phyloP scores from a whole-genome alignment of 1,140 invertebrate genomes.

The Drosophila nebulosa region DNA sequence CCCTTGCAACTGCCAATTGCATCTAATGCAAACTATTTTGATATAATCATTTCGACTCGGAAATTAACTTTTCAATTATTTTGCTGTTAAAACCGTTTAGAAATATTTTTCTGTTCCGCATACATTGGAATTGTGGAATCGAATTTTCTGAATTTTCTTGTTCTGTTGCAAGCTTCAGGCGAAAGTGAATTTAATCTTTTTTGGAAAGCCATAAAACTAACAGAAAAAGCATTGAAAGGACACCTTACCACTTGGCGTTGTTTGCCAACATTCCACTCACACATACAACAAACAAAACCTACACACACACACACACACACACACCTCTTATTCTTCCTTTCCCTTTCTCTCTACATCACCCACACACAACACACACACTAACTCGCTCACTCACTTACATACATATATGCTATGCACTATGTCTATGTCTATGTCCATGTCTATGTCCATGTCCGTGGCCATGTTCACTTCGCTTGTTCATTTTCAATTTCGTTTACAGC shows the following conservation, averaged over 20 bases:
- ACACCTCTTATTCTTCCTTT: background rate
- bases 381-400: background rate
- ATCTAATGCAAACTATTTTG: too few species aligned
- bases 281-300: background rate
- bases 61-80: too few species aligned
- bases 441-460: slow-evolving; percentile 32
- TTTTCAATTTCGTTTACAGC: slow-evolving; percentile 63
- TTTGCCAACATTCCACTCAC: slow-evolving; percentile 23
- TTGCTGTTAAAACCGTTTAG: too few species aligned
- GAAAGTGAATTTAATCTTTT: background rate
- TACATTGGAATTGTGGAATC: too few species aligned
- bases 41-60: too few species aligned
- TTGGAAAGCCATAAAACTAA: background rate
- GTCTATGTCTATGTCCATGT: slow-evolving; percentile 13
- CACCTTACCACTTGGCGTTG: slow-evolving; percentile 31
- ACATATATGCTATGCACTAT: background rate
- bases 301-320: background rate
- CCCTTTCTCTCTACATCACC: background rate
- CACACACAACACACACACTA: background rate
- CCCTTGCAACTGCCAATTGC: too few species aligned
- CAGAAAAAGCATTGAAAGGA: slow-evolving; percentile 21
- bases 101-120: too few species aligned
- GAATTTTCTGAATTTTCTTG: too few species aligned
- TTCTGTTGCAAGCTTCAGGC: background rate
- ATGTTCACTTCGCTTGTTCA: slow-evolving; percentile 53